phyloP scores from a whole-genome alignment of 2,113 vertebrate species.

The Elephas maximus region DNA sequence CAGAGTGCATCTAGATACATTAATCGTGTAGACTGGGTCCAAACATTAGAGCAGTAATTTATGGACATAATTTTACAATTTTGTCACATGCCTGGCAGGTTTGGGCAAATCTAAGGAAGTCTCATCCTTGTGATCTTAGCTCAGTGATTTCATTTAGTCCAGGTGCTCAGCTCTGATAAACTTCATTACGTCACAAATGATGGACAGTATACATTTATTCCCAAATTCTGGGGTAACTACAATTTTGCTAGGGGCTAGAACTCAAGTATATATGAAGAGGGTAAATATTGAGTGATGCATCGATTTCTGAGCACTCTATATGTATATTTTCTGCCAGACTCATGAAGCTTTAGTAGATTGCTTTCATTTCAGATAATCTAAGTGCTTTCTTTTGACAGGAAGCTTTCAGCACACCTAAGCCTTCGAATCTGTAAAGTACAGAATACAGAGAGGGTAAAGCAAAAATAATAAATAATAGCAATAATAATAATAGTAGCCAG shows the following conservation, averaged over 20 bases:
- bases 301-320: background rate
- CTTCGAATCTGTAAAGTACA: conserved; percentile 1
- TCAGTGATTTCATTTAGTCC: conserved; percentile 47
- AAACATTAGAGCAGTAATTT: background rate
- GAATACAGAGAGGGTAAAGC: background rate
- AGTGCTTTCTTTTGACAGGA: conserved; percentile 25
- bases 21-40: background rate
- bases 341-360: background rate
- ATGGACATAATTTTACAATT: background rate
- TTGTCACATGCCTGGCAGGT: background rate
- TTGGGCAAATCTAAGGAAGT: conserved; percentile 36
- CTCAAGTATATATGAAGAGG: background rate
- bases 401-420: background rate
- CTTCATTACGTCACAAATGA: conserved; percentile 14
- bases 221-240: background rate
- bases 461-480: background rate
- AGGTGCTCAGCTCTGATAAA: conserved; percentile 18
- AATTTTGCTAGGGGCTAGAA: background rate
- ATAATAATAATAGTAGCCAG: background rate
- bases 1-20: background rate
- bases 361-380: conserved; percentile 55
- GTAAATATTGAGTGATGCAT: conserved; percentile 30
- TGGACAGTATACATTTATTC: background rate
- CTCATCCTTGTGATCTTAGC: background rate
- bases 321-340: conserved; percentile 17